A percentile compares a stretch with the other conserved stretches of the same genome.
Conservation (phyloP, 1,140 invertebrate species). For the Euwallacea similis region DNA sequence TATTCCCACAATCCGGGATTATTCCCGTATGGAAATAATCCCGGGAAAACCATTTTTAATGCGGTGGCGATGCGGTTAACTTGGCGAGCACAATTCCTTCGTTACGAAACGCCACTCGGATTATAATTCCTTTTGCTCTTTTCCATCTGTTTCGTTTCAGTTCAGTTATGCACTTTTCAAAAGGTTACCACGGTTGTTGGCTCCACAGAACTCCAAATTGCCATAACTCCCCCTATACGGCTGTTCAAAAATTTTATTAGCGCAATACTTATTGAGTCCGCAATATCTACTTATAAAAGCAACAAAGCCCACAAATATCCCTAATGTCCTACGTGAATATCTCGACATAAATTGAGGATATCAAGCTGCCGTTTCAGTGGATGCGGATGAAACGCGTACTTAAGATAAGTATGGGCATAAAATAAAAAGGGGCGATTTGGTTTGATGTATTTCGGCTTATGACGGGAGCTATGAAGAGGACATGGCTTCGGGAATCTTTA, state of each 20-base stretch:
- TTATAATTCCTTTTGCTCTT: not conserved
- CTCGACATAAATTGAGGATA: conserved; percentile 11
- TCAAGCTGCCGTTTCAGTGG: conserved; percentile 11
- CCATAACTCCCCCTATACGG: no score
- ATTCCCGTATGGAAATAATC: conserved; percentile 26
- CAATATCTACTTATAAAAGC: not conserved
- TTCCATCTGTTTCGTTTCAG: no score
- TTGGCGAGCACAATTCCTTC: conserved; percentile 26
- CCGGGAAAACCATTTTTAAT: conserved; percentile 5
- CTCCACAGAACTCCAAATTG: no score
- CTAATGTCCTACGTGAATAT: conserved; percentile 13
- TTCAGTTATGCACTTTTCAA: no score
- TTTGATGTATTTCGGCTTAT: no score
- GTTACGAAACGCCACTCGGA: conserved; percentile 14
- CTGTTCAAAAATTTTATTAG: no score
- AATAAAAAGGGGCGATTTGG: not conserved
- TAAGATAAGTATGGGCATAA: conserved; percentile 9
- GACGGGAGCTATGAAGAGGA: no score
- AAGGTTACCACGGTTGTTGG: no score
- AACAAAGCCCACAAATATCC: conserved; percentile 7
- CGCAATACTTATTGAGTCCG: no score
- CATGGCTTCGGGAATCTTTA: not conserved
- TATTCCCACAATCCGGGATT: conserved; percentile 20
- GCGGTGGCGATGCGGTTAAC: conserved; percentile 27
- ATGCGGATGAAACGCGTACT: conserved; percentile 11